Conservation (phyloP, 2,113 vertebrate species). For the Rissa tridactyla region DNA sequence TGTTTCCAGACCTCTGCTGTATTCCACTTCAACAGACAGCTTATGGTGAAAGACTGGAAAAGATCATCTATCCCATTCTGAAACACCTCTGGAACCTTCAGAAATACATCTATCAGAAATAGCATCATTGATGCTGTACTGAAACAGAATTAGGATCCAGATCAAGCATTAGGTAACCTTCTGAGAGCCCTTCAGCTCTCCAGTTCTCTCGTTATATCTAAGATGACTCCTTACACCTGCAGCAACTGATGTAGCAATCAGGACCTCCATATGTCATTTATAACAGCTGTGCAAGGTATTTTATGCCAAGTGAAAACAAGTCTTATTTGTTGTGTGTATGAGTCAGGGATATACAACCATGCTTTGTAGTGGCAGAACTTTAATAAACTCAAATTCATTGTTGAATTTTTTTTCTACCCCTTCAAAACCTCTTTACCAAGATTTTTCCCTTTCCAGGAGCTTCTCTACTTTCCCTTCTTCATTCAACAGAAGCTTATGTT, state of each 20-base stretch:
- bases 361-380: background rate
- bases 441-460: background rate
- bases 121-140: background rate
- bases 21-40: background rate
- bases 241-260: background rate
- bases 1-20: background rate
- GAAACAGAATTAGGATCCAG: background rate
- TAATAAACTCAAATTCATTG: background rate
- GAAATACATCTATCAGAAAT: background rate
- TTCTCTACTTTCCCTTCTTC: background rate
- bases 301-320: background rate
- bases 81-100: background rate
- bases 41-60: background rate
- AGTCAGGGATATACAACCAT: background rate
- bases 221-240: background rate
- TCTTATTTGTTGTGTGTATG: background rate
- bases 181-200: background rate
- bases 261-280: background rate
- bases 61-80: background rate
- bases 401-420: background rate
- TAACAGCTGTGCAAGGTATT: background rate
- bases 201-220: background rate
- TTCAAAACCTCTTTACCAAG: background rate
- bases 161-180: background rate
- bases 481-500: background rate